Evolutionary conservation across 1,140 invertebrate genomes (phyloP), one percentile per base, ranked within the genome.

Genomic region (Heliconius melpomene): DNA sequence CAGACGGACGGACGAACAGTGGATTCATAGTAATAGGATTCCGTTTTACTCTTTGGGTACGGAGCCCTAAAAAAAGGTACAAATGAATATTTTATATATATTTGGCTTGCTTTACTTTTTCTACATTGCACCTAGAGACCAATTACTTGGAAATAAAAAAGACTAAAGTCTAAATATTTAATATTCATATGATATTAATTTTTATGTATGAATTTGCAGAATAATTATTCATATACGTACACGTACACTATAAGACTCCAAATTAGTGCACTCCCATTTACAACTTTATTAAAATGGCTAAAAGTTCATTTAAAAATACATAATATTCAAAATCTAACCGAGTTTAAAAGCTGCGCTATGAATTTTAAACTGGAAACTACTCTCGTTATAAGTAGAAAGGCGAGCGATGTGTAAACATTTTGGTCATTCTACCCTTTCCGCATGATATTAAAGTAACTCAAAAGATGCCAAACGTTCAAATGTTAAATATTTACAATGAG

Each of bases 301-400:
- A 86, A 86, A 81, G 81, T 82, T 90, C 85, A 89, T 90, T 90
- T 87, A 86, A 87, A 85, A 87, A 84, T 86, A 73, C 72, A 79
- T 78, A 84, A 87, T 84, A 86, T 89, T 87, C 86, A 85, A 85
- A 90, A 86, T 86, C 84, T 88, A 90, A 88, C 84, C 79, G 83
- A 89, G 84, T 89, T 89, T 88, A 85, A 91, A 90, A 90, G 86
- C 88, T 86, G 75, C 85, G 83, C 84, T 89, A 87, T 92, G 87
- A 91, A 91, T 90, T 92, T 89, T 88, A 89, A 89, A 90, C 85
- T 86, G 83, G 83, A 90, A 90, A 88, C 85, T 90, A 88, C 87
- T 88, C 72, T 70, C 79, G 79, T 76, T 79, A 83, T 79, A 79
- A 82, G 87, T 77, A 86, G 83, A 85, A 84, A 87, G 60, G 75